Base-by-base conservation (phyloP, 1,140 invertebrate species). In the Drosophila rhopaloa region DNA sequence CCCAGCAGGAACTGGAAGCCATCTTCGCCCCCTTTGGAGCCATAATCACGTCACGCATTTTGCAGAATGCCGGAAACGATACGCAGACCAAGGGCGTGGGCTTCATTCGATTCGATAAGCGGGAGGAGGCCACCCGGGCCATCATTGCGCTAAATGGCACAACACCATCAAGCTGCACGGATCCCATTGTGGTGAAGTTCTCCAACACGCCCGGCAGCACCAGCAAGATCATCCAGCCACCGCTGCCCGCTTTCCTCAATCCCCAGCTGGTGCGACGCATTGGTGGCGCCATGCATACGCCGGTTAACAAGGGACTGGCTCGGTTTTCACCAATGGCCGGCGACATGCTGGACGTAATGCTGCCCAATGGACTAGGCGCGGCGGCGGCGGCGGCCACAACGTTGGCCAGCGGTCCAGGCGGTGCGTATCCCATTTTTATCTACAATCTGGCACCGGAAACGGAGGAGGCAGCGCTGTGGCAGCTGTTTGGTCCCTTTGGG, bases 381-480 rank as follows among this genome's bases (percentile, higher is more conserved):
- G 96, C 96, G 44, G 96, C 96, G 58, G 91, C 96, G 95, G 93
- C 97, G 95, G 93, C 94, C 95, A 92, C 95, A 95, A 80, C 90
- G 43, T 40, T 91, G 14, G 88, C 89, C 46, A 88, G 82, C 55
- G 88, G 90, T 2, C 92, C 92, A 1, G 91, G 92, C 4, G 97
- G 97, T 76, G 97, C 97, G 56, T 99, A 98, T 97, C 99, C 98
- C 93, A 98, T 99, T 93, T 99, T 99, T 93, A 98, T 99, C 54
- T 99, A 99, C 94, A 99, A 99, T 94, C 94, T 99, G 90, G 98
- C 98, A 16, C 98, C 98, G 4, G 99, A 99, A 93, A 98, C 98
- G 0, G 98, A 99, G 93, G 99, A 99, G 93, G 97, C 98, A 92
- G 97, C 98, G 59, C 94, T 99, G 63, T 99, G 99, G 99, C 98